Evolutionary conservation across 1,140 invertebrate species (phyloP), one percentile per base, ranked within the genome.

Genomic region (Ylistrum balloti): DNA sequence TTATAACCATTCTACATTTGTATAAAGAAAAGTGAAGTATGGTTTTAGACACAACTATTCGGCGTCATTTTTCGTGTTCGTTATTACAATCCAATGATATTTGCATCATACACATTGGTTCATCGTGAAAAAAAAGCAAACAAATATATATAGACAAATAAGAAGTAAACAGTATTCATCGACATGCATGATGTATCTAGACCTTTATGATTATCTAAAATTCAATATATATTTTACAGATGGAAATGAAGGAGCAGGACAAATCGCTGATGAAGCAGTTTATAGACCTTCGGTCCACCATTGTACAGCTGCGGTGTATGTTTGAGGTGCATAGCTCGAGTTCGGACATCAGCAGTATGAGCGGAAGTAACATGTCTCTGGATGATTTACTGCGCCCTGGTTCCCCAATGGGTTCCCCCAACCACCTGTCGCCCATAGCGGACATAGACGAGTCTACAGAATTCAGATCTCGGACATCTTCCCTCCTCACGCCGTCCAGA

Each of bases 191-290:
- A n/a, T n/a, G n/a, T n/a, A n/a, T n/a, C n/a, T n/a, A n/a, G n/a
- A n/a, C n/a, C n/a, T n/a, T n/a, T n/a, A n/a, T n/a, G n/a, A n/a
- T n/a, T n/a, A n/a, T n/a, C n/a, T n/a, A n/a, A n/a, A n/a, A n/a
- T n/a, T n/a, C n/a, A n/a, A n/a, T n/a, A n/a, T n/a, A 90, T 91
- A 56, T 88, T 45, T 92, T 92, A 33, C 92, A 95, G 95, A 33
- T 93, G 10, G 88, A 93, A 22, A 94, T 95, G 94, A 94, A 94
- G 88, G 91, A 94, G 91, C 94, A 95, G 88, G 94, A 95, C 91
- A 93, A 93, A 85, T 92, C 91, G 20, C 89, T 95, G 2, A 91
- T 94, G 89, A 93, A 93, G 87, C 94, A 93, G 92, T 95, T 95
- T 91, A 93, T 94, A 20, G 91, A 94, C 15, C 91, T 95, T 0